Evolutionary conservation across 2,113 vertebrate genomes (phyloP).

Genomic region (Forbesichthys papilliferus): DNA sequence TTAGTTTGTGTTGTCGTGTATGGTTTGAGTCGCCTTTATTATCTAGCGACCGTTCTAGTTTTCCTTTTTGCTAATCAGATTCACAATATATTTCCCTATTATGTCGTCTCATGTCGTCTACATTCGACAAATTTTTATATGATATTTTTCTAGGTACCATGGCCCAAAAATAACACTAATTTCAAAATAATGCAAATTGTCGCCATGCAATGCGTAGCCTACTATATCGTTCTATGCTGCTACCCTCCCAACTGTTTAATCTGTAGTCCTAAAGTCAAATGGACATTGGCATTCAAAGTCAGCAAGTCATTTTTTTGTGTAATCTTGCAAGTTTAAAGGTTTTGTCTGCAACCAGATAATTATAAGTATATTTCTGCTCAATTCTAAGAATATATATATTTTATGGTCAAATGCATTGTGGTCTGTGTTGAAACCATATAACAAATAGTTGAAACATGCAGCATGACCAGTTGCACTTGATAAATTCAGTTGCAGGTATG

Average conservation of each 20-base stretch:
- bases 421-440: too few species aligned
- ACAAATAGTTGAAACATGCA: too few species aligned
- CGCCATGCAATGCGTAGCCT: not conserved
- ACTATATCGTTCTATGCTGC: too few species aligned
- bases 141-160: too few species aligned
- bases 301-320: conserved; percentile 21
- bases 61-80: too few species aligned
- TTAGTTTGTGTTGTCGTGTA: too few species aligned
- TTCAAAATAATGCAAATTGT: too few species aligned
- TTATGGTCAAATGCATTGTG: not conserved
- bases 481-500: not conserved
- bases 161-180: too few species aligned
- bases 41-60: too few species aligned
- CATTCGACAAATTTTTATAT: not conserved
- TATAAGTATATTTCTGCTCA: not conserved
- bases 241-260: not conserved
- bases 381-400: not conserved
- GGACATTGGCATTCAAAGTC: conserved; percentile 27
- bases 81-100: not conserved
- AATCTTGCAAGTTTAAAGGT: conserved; percentile 38
- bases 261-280: not conserved
- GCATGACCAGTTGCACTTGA: not conserved
- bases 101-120: not conserved
- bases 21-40: too few species aligned
- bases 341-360: conserved; percentile 17